Evolutionary conservation across 2,888 invertebrate species (phyloP), one percentile per base, ranked within the genome.

Genomic region (Cheilosia pagana): DNA sequence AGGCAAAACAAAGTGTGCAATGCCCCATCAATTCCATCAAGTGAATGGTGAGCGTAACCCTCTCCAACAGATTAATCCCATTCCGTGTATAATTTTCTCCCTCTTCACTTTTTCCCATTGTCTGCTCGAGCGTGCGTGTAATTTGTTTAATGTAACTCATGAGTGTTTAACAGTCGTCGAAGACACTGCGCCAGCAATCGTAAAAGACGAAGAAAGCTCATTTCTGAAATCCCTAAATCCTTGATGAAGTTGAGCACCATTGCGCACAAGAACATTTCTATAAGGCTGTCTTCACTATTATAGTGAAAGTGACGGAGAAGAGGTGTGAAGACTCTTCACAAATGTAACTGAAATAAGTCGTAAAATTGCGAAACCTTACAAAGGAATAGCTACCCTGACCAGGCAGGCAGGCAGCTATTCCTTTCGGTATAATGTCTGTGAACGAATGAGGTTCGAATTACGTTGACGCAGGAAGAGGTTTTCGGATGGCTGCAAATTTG

Each of bases 101-200:
- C 41, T 48, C n/a, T 50, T 41, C 41, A 23, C 19, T 6, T 60
- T 31, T 21, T 67, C 45, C 72, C 55, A 52, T 78, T 78, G 74
- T 78, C 78, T 83, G 83, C 83, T 78, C 72, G 59, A 74, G 78
- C 83, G 78, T 83, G 83, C 83, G 83, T 83, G 74, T 83, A 74
- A 83, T 83, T 83, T 78, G 48, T 68, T 41, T 59, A 78, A 83
- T 82, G 72, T 63, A 68, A 74, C 72, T 68, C 78, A 78, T 70
- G 68, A 83, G 83, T 70, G 83, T 83, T 55, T 55, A 50, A 67
- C 48, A 62, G 67, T 52, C 57, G 50, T 68, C 28, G 48, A 45
- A 41, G 23, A 43, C 28, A 31, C 21, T 41, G 55, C 10, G 14
- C 16, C 23, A 21, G n/a, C 39, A 52, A 57, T 57, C 41, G 50